phyloP scores from a whole-genome alignment of 2,888 invertebrate species.

The Erebia palarica region DNA sequence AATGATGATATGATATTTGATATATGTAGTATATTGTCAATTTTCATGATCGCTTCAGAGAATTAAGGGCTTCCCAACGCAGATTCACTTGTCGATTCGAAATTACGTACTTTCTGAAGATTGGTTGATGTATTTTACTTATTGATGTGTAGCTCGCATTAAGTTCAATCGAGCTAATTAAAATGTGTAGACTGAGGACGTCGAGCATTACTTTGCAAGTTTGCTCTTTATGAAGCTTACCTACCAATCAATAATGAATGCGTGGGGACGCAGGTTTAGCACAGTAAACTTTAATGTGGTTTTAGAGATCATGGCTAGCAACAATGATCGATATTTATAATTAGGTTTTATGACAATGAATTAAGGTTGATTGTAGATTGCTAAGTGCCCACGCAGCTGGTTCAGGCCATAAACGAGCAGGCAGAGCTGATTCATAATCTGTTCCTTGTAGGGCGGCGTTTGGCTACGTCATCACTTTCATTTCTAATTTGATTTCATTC shows the following conservation, averaged over 20 bases:
- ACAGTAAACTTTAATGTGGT: too few species aligned
- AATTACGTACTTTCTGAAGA: too few species aligned
- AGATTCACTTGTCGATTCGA: too few species aligned
- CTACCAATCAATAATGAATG: neutral
- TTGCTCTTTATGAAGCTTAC: neutral
- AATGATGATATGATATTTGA: too few species aligned
- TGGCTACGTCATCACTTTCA: slow-evolving; percentile 53
- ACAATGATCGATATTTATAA: neutral
- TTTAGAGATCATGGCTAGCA: slow-evolving; percentile 8
- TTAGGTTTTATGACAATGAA: slow-evolving; percentile 30
- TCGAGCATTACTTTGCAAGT: too few species aligned
- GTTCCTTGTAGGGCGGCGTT: slow-evolving; percentile 48
- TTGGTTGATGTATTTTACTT: too few species aligned
- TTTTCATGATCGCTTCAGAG: too few species aligned
- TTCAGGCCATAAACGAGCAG: slow-evolving; percentile 35
- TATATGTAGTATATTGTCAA: too few species aligned
- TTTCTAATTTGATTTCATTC: slow-evolving; percentile 41
- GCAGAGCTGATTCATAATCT: slow-evolving; percentile 45
- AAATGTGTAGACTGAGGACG: too few species aligned
- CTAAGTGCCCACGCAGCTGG: slow-evolving; percentile 46
- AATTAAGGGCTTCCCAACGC: too few species aligned
- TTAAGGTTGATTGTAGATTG: slow-evolving; percentile 40
- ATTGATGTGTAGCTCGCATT: too few species aligned
- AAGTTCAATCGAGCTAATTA: too few species aligned
- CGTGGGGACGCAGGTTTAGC: neutral